Conservation (phyloP, 1,140 invertebrate genomes). For the Scaptomyza graminum region DNA sequence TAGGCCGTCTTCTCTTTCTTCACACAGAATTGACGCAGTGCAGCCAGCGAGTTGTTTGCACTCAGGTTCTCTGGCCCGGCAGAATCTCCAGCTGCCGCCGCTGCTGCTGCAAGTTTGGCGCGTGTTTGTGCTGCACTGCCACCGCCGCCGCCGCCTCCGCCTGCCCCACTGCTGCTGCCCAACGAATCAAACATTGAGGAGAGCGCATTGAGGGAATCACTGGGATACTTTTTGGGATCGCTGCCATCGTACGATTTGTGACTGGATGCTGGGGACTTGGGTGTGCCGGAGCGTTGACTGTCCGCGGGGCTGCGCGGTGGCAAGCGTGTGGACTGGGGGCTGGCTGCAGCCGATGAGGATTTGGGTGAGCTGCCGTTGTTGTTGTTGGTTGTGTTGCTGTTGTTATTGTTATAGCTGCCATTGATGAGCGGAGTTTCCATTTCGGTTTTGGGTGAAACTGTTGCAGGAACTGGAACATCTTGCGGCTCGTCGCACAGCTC, state of each 20-base stretch:
- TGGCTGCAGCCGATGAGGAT: conserved; percentile 42
- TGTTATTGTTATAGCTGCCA: conserved; percentile 47
- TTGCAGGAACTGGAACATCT: conserved; percentile 26
- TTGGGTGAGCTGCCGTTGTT: conserved; percentile 67
- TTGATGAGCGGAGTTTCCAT: conserved; percentile 47
- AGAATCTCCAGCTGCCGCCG: conserved; percentile 7
- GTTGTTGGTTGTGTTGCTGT: conserved; percentile 61
- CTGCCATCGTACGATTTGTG: conserved; percentile 85
- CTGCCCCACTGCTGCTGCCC: conserved; percentile 58
- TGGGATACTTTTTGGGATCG: conserved; percentile 85
- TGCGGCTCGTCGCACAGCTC: conserved; percentile 55
- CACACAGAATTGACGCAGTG: conserved; percentile 80
- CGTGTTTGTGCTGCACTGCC: conserved; percentile 53
- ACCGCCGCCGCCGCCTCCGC: conserved; percentile 23
- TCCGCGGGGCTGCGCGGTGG: conserved; percentile 83
- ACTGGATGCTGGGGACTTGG: conserved; percentile 88
- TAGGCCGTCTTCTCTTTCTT: conserved; percentile 83
- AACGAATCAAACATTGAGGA: conserved; percentile 93
- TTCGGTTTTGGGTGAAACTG: conserved; percentile 53
- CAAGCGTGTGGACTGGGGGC: conserved; percentile 35
- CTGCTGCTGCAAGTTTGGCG: conserved; percentile 62
- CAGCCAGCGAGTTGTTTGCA: conserved; percentile 74
- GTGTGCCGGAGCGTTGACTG: conserved; percentile 89
- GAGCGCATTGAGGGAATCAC: conserved; percentile 89
- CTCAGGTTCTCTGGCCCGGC: conserved; percentile 70